A percentile compares a stretch with the other conserved stretches of the same genome.
phyloP scores from a whole-genome alignment of 2,797 vertebrate genomes.

The Catamblyrhynchus diadema region DNA sequence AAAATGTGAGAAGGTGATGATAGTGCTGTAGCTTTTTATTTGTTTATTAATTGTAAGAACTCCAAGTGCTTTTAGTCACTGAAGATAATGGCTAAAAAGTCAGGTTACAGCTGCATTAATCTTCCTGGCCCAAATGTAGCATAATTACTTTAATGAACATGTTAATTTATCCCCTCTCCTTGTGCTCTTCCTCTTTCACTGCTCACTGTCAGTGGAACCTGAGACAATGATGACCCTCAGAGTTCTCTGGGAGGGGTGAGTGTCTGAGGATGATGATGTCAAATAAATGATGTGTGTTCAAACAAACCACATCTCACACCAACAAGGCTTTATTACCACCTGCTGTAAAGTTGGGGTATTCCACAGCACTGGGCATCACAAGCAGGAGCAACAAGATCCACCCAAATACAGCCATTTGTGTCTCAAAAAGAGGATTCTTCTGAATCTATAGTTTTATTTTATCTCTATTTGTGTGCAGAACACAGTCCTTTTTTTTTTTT shows the following conservation, averaged over 20 bases:
- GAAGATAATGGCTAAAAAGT: slow-evolving; percentile 16
- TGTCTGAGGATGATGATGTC: neutral
- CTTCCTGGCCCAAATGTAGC: neutral
- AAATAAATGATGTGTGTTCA: neutral
- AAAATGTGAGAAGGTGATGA: neutral
- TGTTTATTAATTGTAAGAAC: slow-evolving; percentile 7
- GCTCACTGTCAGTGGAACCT: neutral
- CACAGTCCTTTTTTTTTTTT: neutral
- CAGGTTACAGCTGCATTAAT: neutral
- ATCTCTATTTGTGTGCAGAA: neutral
- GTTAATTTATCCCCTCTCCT: neutral
- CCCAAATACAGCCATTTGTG: neutral
- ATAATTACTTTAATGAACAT: slow-evolving; percentile 24
- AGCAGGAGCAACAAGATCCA: neutral
- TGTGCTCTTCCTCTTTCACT: neutral
- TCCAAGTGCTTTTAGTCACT: neutral
- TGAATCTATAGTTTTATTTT: neutral
- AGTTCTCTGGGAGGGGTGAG: neutral
- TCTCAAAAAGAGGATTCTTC: neutral
- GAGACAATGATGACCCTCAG: neutral
- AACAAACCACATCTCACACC: neutral
- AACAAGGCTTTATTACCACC: neutral
- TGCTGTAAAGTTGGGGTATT: neutral
- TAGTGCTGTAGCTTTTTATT: neutral
- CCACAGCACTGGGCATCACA: neutral